These are phyloP conservation scores for Macropis europaea DNA, from an alignment of 2,888 invertebrate species.

Conservation along the genomic window DNA sequence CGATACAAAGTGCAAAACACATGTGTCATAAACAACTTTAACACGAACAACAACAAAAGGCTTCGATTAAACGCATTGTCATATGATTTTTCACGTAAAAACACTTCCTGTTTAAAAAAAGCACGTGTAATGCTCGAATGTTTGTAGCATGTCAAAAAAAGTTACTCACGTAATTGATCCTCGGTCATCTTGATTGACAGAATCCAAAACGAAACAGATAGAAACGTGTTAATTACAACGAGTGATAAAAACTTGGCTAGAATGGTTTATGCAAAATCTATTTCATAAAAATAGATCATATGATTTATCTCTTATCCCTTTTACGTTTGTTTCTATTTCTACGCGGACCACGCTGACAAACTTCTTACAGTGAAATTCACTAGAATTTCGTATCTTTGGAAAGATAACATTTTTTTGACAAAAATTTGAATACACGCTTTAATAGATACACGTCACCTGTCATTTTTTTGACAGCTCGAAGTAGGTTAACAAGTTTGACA, in stretches of 20 bases:
- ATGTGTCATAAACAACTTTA: neutral
- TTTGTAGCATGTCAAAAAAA: neutral
- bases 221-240: neutral
- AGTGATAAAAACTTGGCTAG: neutral
- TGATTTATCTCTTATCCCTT: slow-evolving; percentile 26
- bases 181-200: slow-evolving; percentile 41
- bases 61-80: neutral
- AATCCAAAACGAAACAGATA: neutral
- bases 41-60: neutral
- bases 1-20: neutral
- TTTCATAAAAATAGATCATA: slow-evolving; percentile 56
- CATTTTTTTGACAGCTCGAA: neutral
- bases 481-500: slow-evolving; percentile 4
- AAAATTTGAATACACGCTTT: neutral
- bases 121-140: neutral
- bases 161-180: slow-evolving; percentile 54
- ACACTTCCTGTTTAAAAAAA: neutral
- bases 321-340: slow-evolving; percentile 41
- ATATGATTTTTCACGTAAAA: neutral
- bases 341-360: slow-evolving; percentile 41
- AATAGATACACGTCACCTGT: neutral
- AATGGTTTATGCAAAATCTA: slow-evolving; percentile 12
- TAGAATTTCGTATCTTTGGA: slow-evolving; percentile 12
- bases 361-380: slow-evolving; percentile 39
- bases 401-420: neutral